Evolutionary conservation across 2,113 vertebrate species (phyloP), one percentile per base, ranked within the genome.

Genomic region (Pomatostomus ruficeps): DNA sequence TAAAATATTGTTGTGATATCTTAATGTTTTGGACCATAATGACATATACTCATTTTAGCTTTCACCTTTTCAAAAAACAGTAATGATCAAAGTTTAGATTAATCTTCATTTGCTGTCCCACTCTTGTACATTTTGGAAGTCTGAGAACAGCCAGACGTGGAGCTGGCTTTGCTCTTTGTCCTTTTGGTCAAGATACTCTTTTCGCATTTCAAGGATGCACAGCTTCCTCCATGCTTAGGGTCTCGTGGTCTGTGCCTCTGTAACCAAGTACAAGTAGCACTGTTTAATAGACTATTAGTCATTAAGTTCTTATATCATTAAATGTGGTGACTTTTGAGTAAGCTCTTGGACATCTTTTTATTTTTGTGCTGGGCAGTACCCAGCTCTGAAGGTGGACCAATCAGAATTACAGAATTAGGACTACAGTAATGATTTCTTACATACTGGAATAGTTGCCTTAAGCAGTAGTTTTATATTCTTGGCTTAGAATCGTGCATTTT

Each of bases 361-460:
- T 88, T 96, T 94, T 76, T 95, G 58, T 85, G n/a, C n/a, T n/a
- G n/a, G n/a, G n/a, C n/a, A n/a, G n/a, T 85, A 16, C 49, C 25
- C 31, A n/a, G 17, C 23, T 88, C 10, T 43, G 31, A 84, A 52
- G 38, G 28, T 6, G 70, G 36, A 3, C 33, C 57, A 45, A 7
- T 54, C 42, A 76, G 55, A 85, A 33, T 75, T 61, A 54, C 16
- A 75, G 23, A 91, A 80, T 74, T 51, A 45, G 31, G 40, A 45
- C 42, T 51, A 9, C 2, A 3, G 7, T 79, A 61, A 65, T 46
- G 15, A 42, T 68, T 66, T 81, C 35, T 70, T 70, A 8, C 13
- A 15, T 74, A 31, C 35, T 85, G 16, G 3, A 46, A 22, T 22
- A 38, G 23, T 33, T 66, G 29, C 26, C 85, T 62, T 80, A 66